A percentile compares a stretch with the other conserved stretches of the same genome.
Evolutionary conservation across 2,888 invertebrate genomes (phyloP).

Genomic region (Prenolepis imparis): DNA sequence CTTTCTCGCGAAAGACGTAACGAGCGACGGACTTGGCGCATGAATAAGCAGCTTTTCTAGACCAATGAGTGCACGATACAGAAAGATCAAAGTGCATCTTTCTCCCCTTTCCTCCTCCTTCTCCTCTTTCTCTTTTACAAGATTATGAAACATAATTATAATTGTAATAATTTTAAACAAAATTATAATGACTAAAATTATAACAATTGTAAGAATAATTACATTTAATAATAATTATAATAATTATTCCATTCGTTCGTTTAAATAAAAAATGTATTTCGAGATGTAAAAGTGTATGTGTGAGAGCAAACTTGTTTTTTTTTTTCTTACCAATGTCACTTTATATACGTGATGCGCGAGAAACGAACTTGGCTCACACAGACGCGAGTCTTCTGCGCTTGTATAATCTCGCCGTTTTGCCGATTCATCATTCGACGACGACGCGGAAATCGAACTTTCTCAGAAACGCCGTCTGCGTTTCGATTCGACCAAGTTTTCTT

Average conservation of each 20-base stretch:
- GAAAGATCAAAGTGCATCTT: slow-evolving; percentile 25
- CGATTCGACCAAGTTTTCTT: slow-evolving; percentile 26
- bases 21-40: slow-evolving; percentile 19
- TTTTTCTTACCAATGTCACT: background rate
- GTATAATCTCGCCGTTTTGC: background rate
- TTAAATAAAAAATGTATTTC: background rate
- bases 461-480: slow-evolving; percentile 21
- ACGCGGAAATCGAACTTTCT: slow-evolving; percentile 52
- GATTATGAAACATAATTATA: background rate
- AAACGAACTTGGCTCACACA: background rate
- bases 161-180: too few relatives aligned
- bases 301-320: background rate
- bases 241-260: background rate
- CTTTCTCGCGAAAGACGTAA: slow-evolving; percentile 15
- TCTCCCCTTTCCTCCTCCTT: background rate
- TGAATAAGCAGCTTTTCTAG: slow-evolving; percentile 23
- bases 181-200: too few relatives aligned
- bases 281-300: background rate
- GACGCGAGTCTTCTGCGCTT: background rate
- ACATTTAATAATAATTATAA: too few relatives aligned
- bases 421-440: slow-evolving; percentile 48
- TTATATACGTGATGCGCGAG: background rate
- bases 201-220: too few relatives aligned
- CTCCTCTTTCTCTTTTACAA: background rate
- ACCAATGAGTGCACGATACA: background rate